Percentiles rank a stretch among this genome's conserved stretches.
phyloP scores from a whole-genome alignment of 2,113 vertebrate species.

The Hyaena hyaena region DNA sequence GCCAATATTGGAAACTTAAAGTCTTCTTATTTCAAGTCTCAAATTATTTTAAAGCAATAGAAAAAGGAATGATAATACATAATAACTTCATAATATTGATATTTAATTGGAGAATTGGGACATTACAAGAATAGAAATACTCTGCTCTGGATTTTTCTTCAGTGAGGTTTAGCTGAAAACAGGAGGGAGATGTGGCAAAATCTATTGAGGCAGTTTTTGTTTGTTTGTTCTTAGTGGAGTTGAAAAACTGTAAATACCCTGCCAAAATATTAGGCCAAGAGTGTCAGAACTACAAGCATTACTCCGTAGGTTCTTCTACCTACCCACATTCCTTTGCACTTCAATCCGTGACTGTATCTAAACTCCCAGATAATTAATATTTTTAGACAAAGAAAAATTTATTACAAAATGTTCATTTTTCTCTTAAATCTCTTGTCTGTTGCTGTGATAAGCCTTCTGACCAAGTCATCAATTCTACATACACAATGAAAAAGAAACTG shows the following conservation, averaged over 20 bases:
- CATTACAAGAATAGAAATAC: neutral
- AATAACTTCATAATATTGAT: neutral
- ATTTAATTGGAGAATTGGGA: neutral
- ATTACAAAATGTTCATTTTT: constrained; percentile 13
- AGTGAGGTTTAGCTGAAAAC: neutral
- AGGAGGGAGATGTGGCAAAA: neutral
- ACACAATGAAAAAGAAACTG: neutral
- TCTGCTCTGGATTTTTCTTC: neutral
- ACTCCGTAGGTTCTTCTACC: neutral
- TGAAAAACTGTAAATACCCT: neutral
- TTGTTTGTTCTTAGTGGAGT: neutral
- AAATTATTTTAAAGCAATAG: constrained; percentile 18
- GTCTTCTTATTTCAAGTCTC: neutral
- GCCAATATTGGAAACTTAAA: neutral
- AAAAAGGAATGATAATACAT: neutral
- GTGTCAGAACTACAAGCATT: neutral
- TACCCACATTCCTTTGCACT: neutral
- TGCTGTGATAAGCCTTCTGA: constrained; percentile 29
- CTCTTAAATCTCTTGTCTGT: constrained; percentile 14
- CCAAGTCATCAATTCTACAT: neutral
- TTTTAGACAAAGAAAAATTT: constrained; percentile 14
- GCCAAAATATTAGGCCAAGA: neutral
- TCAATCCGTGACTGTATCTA: neutral
- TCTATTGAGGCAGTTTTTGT: neutral
- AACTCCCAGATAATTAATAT: neutral